These are phyloP conservation scores for Dolomedes plantarius DNA, from an alignment of 2,888 invertebrate genomes.

Conservation along the genomic window DNA sequence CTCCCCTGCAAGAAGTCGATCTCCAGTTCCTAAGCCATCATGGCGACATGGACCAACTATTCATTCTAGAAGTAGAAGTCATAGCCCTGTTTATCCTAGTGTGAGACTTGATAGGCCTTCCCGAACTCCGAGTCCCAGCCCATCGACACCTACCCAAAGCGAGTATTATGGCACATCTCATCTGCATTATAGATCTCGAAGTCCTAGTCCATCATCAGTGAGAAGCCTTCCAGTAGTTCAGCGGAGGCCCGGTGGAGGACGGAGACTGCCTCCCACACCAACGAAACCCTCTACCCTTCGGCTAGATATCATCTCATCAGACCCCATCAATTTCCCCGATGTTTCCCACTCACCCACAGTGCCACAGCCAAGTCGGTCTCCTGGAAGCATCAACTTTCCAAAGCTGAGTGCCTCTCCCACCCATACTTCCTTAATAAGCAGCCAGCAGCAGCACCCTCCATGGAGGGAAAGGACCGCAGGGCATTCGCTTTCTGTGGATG, in stretches of 20 bases:
- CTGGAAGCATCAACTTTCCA: conserved; percentile 86
- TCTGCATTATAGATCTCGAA: conserved; percentile 78
- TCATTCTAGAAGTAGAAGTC: conserved; percentile 55
- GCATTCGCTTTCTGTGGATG: conserved; percentile 15
- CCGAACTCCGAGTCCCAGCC: conserved; percentile 83
- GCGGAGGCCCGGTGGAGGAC: conserved; percentile 74
- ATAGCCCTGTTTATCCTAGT: conserved; percentile 62
- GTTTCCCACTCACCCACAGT: conserved; percentile 78
- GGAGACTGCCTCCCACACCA: conserved; percentile 91
- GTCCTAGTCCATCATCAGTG: conserved; percentile 76
- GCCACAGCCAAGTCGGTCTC: conserved; percentile 75
- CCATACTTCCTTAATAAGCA: conserved; percentile 78
- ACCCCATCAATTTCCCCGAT: conserved; percentile 76
- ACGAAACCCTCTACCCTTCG: conserved; percentile 93
- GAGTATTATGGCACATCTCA: conserved; percentile 78
- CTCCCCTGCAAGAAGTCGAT: conserved; percentile 45
- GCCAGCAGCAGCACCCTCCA: conserved; percentile 40
- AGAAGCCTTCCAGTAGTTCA: conserved; percentile 71
- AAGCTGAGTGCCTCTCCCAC: conserved; percentile 97
- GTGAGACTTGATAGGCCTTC: conserved; percentile 81
- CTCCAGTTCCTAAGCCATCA: conserved; percentile 59
- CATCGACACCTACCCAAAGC: conserved; percentile 74
- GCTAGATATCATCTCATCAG: conserved; percentile 74
- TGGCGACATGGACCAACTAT: conserved; percentile 24
- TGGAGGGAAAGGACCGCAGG: conserved; percentile 68